These are phyloP conservation scores for Scolopax bukidnonensis DNA, from an alignment of 2,797 vertebrate genomes.

Conservation along the genomic window DNA sequence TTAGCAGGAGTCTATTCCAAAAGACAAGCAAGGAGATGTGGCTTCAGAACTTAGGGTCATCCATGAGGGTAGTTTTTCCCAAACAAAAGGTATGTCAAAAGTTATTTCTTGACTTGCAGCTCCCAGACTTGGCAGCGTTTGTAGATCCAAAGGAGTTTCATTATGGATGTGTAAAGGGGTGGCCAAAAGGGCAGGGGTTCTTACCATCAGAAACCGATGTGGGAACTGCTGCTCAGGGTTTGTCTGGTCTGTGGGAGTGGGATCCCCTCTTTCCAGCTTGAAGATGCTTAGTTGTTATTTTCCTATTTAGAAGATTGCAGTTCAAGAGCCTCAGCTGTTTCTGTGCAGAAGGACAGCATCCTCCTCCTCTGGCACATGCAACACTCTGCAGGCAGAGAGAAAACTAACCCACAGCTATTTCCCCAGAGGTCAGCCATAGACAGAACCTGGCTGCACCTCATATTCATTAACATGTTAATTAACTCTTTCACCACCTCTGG, in stretches of 20 bases:
- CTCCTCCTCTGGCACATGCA: neutral
- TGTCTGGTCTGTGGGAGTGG: neutral
- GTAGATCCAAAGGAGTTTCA: neutral
- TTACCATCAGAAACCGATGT: neutral
- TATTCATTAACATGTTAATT: neutral
- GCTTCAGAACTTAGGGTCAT: neutral
- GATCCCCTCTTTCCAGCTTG: neutral
- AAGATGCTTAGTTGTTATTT: neutral
- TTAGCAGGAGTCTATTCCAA: neutral
- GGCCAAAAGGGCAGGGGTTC: neutral
- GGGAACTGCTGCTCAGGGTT: neutral
- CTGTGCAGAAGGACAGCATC: neutral
- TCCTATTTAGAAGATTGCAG: neutral
- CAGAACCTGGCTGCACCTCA: neutral
- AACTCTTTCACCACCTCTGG: neutral
- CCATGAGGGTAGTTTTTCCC: neutral
- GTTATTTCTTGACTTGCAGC: neutral
- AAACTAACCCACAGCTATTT: neutral
- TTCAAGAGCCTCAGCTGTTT: neutral
- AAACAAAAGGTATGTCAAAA: neutral
- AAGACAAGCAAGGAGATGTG: neutral
- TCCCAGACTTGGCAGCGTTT: neutral
- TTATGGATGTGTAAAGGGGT: accelerated
- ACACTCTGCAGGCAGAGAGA: neutral
- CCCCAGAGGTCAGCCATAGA: neutral